These are phyloP conservation scores for Hirtodrosophila histrioides DNA, from an alignment of 2,888 invertebrate species.

Conservation along the genomic window DNA sequence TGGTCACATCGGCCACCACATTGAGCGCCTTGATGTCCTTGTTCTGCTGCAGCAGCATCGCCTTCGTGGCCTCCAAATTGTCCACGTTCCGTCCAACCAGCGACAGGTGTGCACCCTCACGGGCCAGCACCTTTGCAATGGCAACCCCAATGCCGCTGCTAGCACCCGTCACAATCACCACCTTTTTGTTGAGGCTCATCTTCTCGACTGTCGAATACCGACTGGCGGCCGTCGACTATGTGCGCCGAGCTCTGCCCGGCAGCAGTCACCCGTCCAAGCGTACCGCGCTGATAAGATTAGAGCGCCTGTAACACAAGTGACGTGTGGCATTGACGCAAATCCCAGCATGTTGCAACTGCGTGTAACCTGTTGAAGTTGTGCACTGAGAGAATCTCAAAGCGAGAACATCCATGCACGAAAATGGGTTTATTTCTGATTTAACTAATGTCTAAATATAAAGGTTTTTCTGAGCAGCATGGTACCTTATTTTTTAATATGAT, in stretches of 20 bases:
- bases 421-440: no score
- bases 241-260: conserved; percentile 3
- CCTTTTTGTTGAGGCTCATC: conserved; percentile 82
- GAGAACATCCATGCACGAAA: no score
- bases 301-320: conserved; percentile 20
- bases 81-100: conserved; percentile 89
- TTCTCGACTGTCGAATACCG: conserved; percentile 32
- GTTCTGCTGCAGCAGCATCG: conserved; percentile 71
- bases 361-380: conserved; percentile 31
- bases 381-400: no score
- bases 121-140: conserved; percentile 88
- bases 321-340: conserved; percentile 31
- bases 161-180: conserved; percentile 88
- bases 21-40: conserved; percentile 80
- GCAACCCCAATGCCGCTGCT: conserved; percentile 91
- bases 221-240: no score
- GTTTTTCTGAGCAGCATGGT: no score
- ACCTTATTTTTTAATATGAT: no score
- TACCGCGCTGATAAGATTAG: conserved; percentile 42
- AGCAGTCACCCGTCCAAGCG: background rate
- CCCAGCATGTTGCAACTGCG: conserved; percentile 15
- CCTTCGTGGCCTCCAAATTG: conserved; percentile 87
- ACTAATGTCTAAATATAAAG: no score
- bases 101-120: conserved; percentile 87
- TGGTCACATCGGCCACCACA: conserved; percentile 86